Percentiles rank a stretch among this genome's conserved stretches.
These are phyloP conservation scores for Verasper variegatus DNA, from an alignment of 2,113 vertebrate genomes.

Conservation along the genomic window DNA sequence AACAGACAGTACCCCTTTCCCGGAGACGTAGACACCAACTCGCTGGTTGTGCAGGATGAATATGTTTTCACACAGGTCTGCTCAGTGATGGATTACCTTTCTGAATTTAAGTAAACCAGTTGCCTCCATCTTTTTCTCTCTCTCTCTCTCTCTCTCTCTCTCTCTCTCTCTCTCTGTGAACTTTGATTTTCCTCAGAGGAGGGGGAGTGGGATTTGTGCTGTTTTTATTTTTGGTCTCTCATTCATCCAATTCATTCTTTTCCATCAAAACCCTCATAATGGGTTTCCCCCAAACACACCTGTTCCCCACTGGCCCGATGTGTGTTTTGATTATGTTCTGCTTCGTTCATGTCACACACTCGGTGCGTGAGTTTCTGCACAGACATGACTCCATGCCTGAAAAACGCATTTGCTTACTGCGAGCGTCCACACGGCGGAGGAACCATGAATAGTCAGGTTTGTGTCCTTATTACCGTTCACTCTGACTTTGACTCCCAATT, in stretches of 20 bases:
- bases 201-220: background rate
- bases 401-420: conserved; percentile 46
- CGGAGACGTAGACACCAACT: conserved; percentile 91
- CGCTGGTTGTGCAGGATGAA: conserved; percentile 95
- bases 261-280: conserved; percentile 71
- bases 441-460: conserved; percentile 58
- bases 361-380: conserved; percentile 44
- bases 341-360: conserved; percentile 54
- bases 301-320: conserved; percentile 64
- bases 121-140: conserved; percentile 21
- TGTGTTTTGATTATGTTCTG: conserved; percentile 70
- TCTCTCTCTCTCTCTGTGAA: background rate
- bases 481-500: conserved; percentile 75
- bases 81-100: conserved; percentile 24
- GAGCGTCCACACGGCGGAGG: conserved; percentile 19
- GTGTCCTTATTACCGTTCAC: conserved; percentile 65
- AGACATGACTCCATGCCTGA: conserved; percentile 43
- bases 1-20: conserved; percentile 89
- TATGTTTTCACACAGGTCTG: conserved; percentile 95
- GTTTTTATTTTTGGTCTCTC: conserved; percentile 25
- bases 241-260: conserved; percentile 58
- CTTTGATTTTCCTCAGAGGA: conserved; percentile 29
- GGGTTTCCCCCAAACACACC: conserved; percentile 67
- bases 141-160: background rate
- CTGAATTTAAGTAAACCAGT: conserved; percentile 23